Base-by-base conservation (phyloP, 2,797 vertebrate genomes). In the Arnoldichthys spilopterus region DNA sequence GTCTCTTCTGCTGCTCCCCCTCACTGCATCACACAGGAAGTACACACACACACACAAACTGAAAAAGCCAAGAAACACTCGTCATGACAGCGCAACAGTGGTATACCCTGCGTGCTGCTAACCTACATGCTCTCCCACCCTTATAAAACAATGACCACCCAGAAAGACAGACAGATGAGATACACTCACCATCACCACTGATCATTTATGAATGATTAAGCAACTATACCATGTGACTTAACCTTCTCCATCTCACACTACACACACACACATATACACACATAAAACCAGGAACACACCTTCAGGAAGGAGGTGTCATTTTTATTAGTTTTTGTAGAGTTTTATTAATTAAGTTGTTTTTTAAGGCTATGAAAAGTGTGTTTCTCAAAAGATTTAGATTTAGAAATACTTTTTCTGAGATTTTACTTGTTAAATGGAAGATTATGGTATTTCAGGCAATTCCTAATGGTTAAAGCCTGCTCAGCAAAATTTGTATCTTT, bases 21-120 rank as follows among this genome's bases (percentile, higher is more conserved):
- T 72, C 81, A 71, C 49, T 62, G 30, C 37, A 37, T 7, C 68
- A 67, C 72, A 77, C 62, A 74, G 75, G 75, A 82, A 68, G 54
- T 53, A 49, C 73, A 49, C 49, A 45, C 15, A 69, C 22, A 64
- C 75, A 49, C 32, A 71, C 58, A 78, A 12, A 69, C 43, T 24
- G 20, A 47, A 3, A 24, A 32, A 22, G 24, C 26, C 49, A 79
- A 43, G 69, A 58, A 79, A 68, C 72, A 59, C n/a, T 66, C 18
- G 45, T 69, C 49, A 28, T 30, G 16, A 49, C 12, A 11, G 11
- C 37, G 53, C 12, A 72, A 72, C 54, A 37, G 24, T 5, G 26
- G 18, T 51, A 24, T 6, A 70, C 47, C 47, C 62, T 74, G 63
- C n/a, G 37, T 37, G 16, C 8, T 40, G 22, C 40, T 67, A 37